A percentile compares a stretch with the other conserved stretches of the same genome.
phyloP scores from a whole-genome alignment of 2,888 invertebrate genomes.

The Meloe dianella region DNA sequence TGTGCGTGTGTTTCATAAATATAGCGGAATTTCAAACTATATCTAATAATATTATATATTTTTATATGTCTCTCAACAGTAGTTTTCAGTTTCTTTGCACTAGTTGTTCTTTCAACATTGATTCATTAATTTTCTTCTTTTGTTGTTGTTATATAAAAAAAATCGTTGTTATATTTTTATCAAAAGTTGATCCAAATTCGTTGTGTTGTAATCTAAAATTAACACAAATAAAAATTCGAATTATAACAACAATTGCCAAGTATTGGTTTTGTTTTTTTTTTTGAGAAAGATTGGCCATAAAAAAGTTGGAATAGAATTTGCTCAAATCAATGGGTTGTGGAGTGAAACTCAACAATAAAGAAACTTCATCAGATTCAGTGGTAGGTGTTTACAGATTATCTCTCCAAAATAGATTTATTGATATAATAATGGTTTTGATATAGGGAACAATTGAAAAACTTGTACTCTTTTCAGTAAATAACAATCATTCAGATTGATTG shows the following conservation, averaged over 20 bases:
- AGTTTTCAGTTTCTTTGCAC: slow-evolving; percentile 31
- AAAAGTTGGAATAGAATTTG: neutral
- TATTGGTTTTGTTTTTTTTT: neutral
- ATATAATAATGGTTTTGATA: neutral
- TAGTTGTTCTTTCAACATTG: slow-evolving; percentile 14
- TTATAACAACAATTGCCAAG: neutral
- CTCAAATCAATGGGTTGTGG: slow-evolving; percentile 39
- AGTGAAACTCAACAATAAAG: slow-evolving; percentile 35
- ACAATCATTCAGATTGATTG: slow-evolving; percentile 5
- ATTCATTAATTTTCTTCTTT: neutral
- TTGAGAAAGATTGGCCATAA: neutral
- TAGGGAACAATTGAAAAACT: neutral
- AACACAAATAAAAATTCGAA: too few relatives aligned
- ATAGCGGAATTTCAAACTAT: slow-evolving; percentile 32
- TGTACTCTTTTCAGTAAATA: slow-evolving; percentile 21
- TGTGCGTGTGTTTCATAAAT: slow-evolving; percentile 25
- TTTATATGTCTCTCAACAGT: slow-evolving; percentile 13
- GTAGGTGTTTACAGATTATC: slow-evolving; percentile 18
- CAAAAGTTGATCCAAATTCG: neutral
- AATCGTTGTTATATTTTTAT: neutral
- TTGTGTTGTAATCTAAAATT: too few relatives aligned
- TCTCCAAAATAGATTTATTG: neutral
- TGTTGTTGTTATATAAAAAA: neutral
- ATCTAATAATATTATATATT: slow-evolving; percentile 12
- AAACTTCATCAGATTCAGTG: slow-evolving; percentile 24